phyloP scores from a whole-genome alignment of 64 coral and sea anemone species.

The Anthopleura sola region DNA sequence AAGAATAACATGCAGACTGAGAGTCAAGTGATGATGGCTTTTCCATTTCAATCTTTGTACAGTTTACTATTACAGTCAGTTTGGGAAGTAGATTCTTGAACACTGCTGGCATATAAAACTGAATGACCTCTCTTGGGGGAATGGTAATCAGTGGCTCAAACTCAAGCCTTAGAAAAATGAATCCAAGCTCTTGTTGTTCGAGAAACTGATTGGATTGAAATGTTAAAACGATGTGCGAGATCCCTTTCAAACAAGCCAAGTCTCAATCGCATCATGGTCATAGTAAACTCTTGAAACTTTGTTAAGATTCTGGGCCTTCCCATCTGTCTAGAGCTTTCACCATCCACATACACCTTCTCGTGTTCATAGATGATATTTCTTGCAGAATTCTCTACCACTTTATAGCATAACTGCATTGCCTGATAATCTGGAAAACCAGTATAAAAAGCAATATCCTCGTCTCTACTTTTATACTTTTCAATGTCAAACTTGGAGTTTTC shows the following conservation, averaged over 20 bases:
- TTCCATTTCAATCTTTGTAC: conserved; percentile 35
- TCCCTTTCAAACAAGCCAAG: conserved; percentile 68
- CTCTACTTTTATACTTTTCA: neutral
- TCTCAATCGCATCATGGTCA: conserved; percentile 44
- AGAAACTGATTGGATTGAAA: conserved; percentile 47
- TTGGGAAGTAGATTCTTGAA: conserved; percentile 58
- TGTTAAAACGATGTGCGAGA: conserved; percentile 39
- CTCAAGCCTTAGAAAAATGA: conserved; percentile 28
- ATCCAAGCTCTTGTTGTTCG: conserved; percentile 46
- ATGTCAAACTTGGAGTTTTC: neutral
- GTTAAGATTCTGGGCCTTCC: conserved; percentile 10
- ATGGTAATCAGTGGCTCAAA: conserved; percentile 33
- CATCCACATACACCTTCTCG: neutral
- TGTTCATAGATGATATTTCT: conserved; percentile 50
- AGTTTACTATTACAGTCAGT: conserved; percentile 43
- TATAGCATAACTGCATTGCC: conserved; percentile 23
- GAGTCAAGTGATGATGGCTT: conserved; percentile 22
- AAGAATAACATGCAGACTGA: conserved; percentile 27
- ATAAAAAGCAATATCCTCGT: conserved; percentile 15
- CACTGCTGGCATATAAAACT: conserved; percentile 31
- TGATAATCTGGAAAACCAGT: conserved; percentile 51
- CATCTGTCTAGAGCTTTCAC: neutral
- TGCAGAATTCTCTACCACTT: conserved; percentile 39
- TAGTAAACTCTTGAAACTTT: conserved; percentile 49
- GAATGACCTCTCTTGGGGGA: conserved; percentile 26